phyloP scores from a whole-genome alignment of 2,888 invertebrate species.

The Drosophila neotestacea region DNA sequence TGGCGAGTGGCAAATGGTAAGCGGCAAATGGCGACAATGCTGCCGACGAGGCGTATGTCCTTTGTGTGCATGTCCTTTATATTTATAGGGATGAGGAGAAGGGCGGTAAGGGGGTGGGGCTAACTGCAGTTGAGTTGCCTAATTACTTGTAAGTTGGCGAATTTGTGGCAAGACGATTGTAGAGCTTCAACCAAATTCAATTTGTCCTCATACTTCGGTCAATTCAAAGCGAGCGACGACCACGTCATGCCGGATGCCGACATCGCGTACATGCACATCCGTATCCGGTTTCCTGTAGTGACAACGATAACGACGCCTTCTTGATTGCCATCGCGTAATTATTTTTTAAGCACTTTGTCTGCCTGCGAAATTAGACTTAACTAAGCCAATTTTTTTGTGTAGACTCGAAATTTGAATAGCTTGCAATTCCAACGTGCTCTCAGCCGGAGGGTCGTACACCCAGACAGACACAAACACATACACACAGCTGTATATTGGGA shows the following conservation, averaged over 20 bases:
- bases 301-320: conserved; percentile 64
- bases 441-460: conserved; percentile 37
- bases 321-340: conserved; percentile 80
- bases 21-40: conserved; percentile 48
- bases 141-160: conserved; percentile 83
- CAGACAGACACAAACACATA: conserved; percentile 31
- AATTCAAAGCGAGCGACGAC: conserved; percentile 30
- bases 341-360: conserved; percentile 79
- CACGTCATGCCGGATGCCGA: conserved; percentile 64
- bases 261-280: conserved; percentile 74
- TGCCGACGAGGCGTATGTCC: conserved; percentile 70
- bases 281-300: conserved; percentile 74
- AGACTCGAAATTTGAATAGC: conserved; percentile 67
- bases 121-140: conserved; percentile 70
- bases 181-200: conserved; percentile 78
- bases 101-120: conserved; percentile 6
- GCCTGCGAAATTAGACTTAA: conserved; percentile 77
- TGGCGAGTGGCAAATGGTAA: conserved; percentile 21
- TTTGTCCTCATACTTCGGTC: conserved; percentile 64
- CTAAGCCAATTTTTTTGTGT: conserved; percentile 63
- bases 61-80: conserved; percentile 34
- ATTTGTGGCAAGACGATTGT: conserved; percentile 77
- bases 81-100: neutral
- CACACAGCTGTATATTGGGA: conserved; percentile 11
- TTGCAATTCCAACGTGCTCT: conserved; percentile 20